Evolutionary conservation across 2,888 invertebrate genomes (phyloP).

Genomic region (Lasiommata megera): DNA sequence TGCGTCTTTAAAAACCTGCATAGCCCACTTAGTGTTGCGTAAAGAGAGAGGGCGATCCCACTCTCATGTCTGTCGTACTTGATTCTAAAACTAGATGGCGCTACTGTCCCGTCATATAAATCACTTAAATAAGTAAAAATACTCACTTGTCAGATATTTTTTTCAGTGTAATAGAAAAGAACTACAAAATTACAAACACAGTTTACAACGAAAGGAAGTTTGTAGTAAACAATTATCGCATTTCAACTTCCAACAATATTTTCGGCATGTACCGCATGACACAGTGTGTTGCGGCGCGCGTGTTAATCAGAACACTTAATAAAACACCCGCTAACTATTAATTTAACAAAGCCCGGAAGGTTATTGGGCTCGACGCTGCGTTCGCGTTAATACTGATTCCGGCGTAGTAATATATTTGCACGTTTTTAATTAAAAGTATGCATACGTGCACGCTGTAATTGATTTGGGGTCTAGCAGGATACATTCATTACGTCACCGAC

Average conservation of each 20-base stretch:
- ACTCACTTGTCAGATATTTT: too few species aligned
- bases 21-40: too few species aligned
- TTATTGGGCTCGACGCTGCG: slow-evolving; percentile 42
- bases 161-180: too few species aligned
- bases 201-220: background rate
- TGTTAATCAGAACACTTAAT: slow-evolving; percentile 44
- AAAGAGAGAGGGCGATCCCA: too few species aligned
- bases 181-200: too few species aligned
- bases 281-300: slow-evolving; percentile 20
- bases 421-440: slow-evolving; percentile 9
- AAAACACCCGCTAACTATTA: slow-evolving; percentile 51
- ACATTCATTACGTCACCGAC: background rate
- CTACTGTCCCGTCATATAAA: too few species aligned
- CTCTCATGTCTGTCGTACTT: too few species aligned
- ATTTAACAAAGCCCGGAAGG: slow-evolving; percentile 47
- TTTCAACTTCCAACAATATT: slow-evolving; percentile 5
- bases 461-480: background rate
- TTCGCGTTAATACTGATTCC: slow-evolving; percentile 23
- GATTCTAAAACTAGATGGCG: too few species aligned
- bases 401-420: slow-evolving; percentile 10
- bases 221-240: background rate
- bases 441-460: background rate
- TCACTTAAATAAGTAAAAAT: too few species aligned
- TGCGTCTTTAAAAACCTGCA: too few species aligned
- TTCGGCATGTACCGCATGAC: background rate